These are phyloP conservation scores for Zaprionus bogoriensis DNA, from an alignment of 2,888 invertebrate species.

Conservation along the genomic window DNA sequence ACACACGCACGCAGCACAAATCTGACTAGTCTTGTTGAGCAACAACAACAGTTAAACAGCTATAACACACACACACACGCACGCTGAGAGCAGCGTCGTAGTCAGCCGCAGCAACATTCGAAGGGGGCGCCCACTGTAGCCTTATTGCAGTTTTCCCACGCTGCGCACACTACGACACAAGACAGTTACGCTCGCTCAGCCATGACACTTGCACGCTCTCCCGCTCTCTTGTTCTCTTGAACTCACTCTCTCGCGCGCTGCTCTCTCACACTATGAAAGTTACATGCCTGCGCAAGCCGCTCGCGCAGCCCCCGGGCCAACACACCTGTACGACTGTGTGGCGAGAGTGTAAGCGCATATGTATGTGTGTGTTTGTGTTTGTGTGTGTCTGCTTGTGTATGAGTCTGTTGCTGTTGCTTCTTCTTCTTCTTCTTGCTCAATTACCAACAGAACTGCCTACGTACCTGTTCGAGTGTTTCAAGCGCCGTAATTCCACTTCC, in stretches of 20 bases:
- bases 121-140: conserved; percentile 14
- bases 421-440: conserved; percentile 55
- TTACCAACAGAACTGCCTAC: conserved; percentile 73
- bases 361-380: conserved; percentile 8
- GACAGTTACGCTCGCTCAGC: conserved; percentile 71
- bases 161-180: conserved; percentile 47
- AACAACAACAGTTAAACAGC: conserved; percentile 25
- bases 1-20: background rate
- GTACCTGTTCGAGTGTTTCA: conserved; percentile 62
- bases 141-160: conserved; percentile 65
- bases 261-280: conserved; percentile 34
- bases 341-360: conserved; percentile 2
- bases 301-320: conserved; percentile 46
- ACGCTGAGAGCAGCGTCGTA: conserved; percentile 22
- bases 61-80: background rate
- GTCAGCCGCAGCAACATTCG: conserved; percentile 17
- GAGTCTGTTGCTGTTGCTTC: conserved; percentile 25
- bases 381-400: conserved; percentile 17
- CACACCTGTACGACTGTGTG: conserved; percentile 45
- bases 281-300: conserved; percentile 60
- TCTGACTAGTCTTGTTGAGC: conserved; percentile 1
- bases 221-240: conserved; percentile 33
- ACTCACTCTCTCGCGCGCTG: conserved; percentile 16
- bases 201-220: conserved; percentile 53
- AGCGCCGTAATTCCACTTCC: conserved; percentile 29